Base-by-base conservation (phyloP, 2,888 invertebrate species). In the Smittia sp. region DNA sequence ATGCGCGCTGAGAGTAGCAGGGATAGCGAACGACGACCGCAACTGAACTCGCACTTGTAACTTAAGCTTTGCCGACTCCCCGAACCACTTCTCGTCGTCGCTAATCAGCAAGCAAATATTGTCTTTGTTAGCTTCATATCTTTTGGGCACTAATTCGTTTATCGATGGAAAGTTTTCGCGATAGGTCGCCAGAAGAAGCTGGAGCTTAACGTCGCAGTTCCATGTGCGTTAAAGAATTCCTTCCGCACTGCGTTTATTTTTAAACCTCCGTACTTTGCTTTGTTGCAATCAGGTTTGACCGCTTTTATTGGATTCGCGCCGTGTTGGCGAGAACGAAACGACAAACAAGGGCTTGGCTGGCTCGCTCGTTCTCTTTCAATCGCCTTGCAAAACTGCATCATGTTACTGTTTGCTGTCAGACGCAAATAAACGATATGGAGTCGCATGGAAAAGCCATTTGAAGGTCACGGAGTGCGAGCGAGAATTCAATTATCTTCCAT, bases 241-340 rank as follows among this genome's bases (percentile, higher is more conserved):
- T 63, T 63, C 63, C 63, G 63, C 13, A 25, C 63, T 27, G 15
- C 3, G 18, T 63, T 63, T 63, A 63, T 63, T 63, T 63, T 27
- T 63, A 24, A 25, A 63, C 63, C n/a, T 27, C 27, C 63, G 27
- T n/a, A 63, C 22, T 58, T n/a, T 58, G 20, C 24, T 20, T 22
- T 22, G 20, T 58, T 58, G 58, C 58, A 20, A 58, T n/a, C 58
- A 22, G 58, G 58, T 58, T 58, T 9, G 9, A 24, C 58, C 7
- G 15, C 58, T 58, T 58, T 46, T 6, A 15, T 46, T 13, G 2
- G 13, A 11, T 46, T 46, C 22, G 58, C 58, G 22, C 4, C 18
- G 2, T 1, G 58, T 22, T 22, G 18, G 58, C 18, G 58, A 20
- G 58, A 18, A 58, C 3, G 58, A 18, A 58, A 58, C 58, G 58